Evolutionary conservation across 2,113 vertebrate species (phyloP).

Genomic region (Butorides virescens): DNA sequence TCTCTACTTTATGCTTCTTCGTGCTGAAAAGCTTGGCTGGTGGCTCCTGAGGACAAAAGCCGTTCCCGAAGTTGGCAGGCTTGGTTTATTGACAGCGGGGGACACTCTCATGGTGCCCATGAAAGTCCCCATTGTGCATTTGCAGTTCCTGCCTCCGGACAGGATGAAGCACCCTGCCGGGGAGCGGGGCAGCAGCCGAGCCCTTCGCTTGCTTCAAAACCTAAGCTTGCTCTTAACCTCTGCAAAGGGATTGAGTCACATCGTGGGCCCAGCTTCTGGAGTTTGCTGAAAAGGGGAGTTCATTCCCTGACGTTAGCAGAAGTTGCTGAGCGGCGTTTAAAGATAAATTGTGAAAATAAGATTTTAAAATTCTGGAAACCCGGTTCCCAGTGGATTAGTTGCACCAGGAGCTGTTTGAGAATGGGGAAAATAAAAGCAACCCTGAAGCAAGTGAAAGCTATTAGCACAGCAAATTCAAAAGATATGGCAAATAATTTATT

Average conservation of each 20-base stretch:
- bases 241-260: neutral
- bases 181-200: neutral
- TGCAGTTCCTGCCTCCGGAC: neutral
- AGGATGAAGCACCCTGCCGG: neutral
- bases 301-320: neutral
- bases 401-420: neutral
- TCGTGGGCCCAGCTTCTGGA: neutral
- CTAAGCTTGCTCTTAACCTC: neutral
- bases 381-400: neutral
- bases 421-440: neutral
- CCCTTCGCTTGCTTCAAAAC: neutral
- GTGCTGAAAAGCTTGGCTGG: neutral
- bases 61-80: neutral
- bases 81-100: neutral
- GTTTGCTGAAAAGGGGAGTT: neutral
- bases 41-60: neutral
- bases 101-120: neutral
- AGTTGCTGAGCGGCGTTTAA: neutral
- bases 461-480: conserved; percentile 4
- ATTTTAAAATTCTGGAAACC: neutral
- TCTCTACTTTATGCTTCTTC: neutral
- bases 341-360: neutral
- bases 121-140: neutral
- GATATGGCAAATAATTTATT: neutral
- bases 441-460: neutral